Evolutionary conservation across 2,113 vertebrate genomes (phyloP), one percentile per base, ranked within the genome.

Genomic region (Myanophis thanlyinensis): DNA sequence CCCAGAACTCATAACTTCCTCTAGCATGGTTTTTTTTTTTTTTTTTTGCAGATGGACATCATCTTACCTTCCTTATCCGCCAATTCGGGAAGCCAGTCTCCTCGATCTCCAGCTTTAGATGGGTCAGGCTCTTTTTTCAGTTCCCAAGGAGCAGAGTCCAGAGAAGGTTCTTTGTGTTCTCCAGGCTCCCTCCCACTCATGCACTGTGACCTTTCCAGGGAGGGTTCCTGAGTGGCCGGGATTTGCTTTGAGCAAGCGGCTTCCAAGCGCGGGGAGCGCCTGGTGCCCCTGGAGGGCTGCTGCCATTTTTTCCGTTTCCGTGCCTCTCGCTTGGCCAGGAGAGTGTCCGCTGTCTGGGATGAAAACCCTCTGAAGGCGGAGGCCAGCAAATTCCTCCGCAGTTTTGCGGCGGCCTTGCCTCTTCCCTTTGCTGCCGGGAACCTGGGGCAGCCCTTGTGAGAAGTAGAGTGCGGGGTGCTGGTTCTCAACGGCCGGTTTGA

Each of bases 51-150:
- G 30, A 13, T 3, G 44, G 1, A 1, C 13, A 13, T 25, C 73
- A 8, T 10, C 35, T 8, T 96, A 97, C 97, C 97, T 97, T 97
- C 97, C 97, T 97, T 96, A 5, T 92, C 94, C 2, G 94, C 94
- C 0, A 87, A 89, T 44, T 93, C 95, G 1, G 73, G 93, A 51
- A 87, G 90, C 27, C 27, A 90, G 9, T 15, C 0, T 0, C 8
- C 18, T 93, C 51, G 53, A 2, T 22, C 49, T 0, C 0, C 0
- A 3, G 4, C 1, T 8, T 6, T 0, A 59, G 20, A 3, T 0
- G 0, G 1, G 3, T n/a, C 84, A 7, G 91, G 89, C 87, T 92
- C 90, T 85, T 91, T 91, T 6, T 12, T 0, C 0, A 0, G 12
- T 51, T 23, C 88, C 1, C 22, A 86, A 40, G 27, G 12, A 1